Evolutionary conservation across 2,113 vertebrate species (phyloP), one percentile per base, ranked within the genome.

Genomic region (Pterocles orientalis): DNA sequence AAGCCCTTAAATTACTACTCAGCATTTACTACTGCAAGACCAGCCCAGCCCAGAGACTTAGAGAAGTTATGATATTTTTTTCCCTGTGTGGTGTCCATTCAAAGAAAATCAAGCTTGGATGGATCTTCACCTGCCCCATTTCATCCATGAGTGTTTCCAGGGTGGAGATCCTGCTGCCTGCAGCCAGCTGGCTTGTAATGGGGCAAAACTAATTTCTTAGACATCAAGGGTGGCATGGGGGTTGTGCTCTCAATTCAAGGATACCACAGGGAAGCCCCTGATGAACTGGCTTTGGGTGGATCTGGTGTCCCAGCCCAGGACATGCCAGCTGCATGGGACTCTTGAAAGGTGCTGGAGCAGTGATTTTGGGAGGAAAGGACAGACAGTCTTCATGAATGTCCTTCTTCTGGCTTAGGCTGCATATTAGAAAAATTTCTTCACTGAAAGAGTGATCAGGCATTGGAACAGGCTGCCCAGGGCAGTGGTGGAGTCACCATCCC

Each of bases 21-120:
- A 1, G 7, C 23, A 24, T 75, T 92, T 86, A 31, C 25, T 34
- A 6, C 15, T 47, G 6, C 33, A 58, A 86, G 50, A 19, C 68
- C 29, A 80, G 15, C 65, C 77, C 34, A 28, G 3, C 2, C 3
- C 14, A 87, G 62, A 79, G 62, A 77, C 26, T 62, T 80, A 28
- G 14, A 76, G 66, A 96, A 86, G 13, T 73, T 60, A 86, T 57
- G 65, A 73, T 36, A 71, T 81, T 94, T 91, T 81, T 95, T 94
- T 93, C 73, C 80, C 71, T 65, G 19, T 73, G 58, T 43, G 57
- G 43, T 96, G 86, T 83, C 92, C 45, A 65, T 94, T 91, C 94
- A 94, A 82, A 85, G 82, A 60, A 96, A 95, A 87, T 33, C 92
- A 88, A 47, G 16, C 39, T 94, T 75, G 5, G 14, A 12, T 13